Base-by-base conservation (phyloP, 2,888 invertebrate species). In the Phlogophora meticulosa region DNA sequence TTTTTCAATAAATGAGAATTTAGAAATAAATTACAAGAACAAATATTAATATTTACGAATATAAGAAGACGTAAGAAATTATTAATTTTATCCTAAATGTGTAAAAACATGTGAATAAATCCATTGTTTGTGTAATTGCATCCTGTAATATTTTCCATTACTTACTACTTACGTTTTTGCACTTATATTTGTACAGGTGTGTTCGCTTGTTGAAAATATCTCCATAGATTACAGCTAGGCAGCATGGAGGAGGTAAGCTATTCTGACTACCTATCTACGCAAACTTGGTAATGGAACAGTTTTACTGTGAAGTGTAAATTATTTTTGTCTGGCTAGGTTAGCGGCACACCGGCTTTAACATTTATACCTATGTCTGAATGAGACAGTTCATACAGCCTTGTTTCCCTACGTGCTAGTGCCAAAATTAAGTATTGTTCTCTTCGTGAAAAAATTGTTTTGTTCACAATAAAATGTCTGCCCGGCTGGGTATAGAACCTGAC, bases 131-230 rank as follows among this genome's bases (percentile, higher is more conserved):
- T 17, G n/a, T 36, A 46, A 53, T 69, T 32, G 52, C 34, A 48
- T 64, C 22, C n/a, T 42, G 7, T 22, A 10, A 5, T 5, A 42
- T 4, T 38, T 20, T 13, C 45, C 32, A 69, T 34, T 51, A n/a
- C n/a, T n/a, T n/a, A n/a, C n/a, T n/a, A n/a, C n/a, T 72, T 72
- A 43, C n/a, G 72, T 51, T 42, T 72, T 73, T 62, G 40, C 65
- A 55, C 32, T 36, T 56, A 40, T 17, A 20, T 70, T 80, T 80
- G 71, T 80, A 78, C 80, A 80, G 78, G 78, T 79, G 80, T 76
- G 53, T 43, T 58, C 53, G 61, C 68, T 72, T 72, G 28, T 61
- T 59, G 43, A 65, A 72, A 51, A 15, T 51, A 36, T 22, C 65
- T 72, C 17, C 55, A 42, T 71, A 72, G 20, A 28, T 56, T 51